Evolutionary conservation across 2,888 invertebrate species (phyloP), one percentile per base, ranked within the genome.

Genomic region (Amphipyra berbera): DNA sequence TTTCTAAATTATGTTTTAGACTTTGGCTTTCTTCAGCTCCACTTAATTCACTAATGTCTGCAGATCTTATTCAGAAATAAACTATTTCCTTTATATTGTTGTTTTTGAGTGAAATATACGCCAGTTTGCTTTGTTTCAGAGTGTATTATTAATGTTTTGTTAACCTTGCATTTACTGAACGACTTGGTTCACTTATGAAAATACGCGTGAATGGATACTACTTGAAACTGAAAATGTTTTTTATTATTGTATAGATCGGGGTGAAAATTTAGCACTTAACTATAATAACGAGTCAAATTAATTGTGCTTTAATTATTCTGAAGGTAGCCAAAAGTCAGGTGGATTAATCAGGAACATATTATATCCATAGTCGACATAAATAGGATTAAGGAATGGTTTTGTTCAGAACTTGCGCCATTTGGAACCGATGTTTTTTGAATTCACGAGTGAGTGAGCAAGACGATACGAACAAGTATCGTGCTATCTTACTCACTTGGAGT

Each of bases 251-350:
- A 10, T 35, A 27, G 12, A 41, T 66, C 3, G 30, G 42, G 21
- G 30, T 41, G n/a, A 37, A 38, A n/a, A 21, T 12, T 40, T 50
- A 46, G 41, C 14, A 37, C 61, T 13, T 35, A 30, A 21, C 3
- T 21, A 21, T 21, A 7, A 13, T 13, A 41, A 21, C 6, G 41
- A 42, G 30, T 69, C 33, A 49, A 49, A 50, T 65, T 45, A 50
- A 6, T 37, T 15, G 13, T 13, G 21, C 4, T 37, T 49, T 40
- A 21, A 41, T 30, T 40, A 59, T 45, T 60, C 45, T 44, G 73
- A 67, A 73, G 73, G 12, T 61, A 69, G 69, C 68, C 68, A 73
- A 59, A 72, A 69, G 73, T 69, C 68, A 15, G 12, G n/a, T 48
- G n/a, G 9, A 4, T 30, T 56, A 40, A 46, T 33, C 33, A 35